These are phyloP conservation scores for Drosophila diplacantha DNA, from an alignment of 2,888 invertebrate species.

Conservation along the genomic window DNA sequence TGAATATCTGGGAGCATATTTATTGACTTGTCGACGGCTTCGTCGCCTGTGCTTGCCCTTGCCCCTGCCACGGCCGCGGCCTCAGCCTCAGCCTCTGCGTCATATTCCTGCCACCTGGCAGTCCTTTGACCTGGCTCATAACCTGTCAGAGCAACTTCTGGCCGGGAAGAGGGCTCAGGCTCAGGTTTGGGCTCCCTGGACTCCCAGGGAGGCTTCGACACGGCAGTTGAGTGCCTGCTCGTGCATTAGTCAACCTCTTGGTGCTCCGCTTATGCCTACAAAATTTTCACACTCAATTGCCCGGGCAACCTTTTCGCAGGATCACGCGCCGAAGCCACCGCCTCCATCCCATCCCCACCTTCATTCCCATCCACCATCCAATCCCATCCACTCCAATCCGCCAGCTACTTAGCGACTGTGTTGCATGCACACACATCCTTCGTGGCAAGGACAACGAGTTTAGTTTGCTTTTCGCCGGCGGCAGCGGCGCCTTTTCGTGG, in stretches of 20 bases:
- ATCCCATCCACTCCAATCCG: slow-evolving; percentile 15
- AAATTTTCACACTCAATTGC: slow-evolving; percentile 73
- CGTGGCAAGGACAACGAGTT: slow-evolving; percentile 49
- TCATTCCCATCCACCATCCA: background rate
- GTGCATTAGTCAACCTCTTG: slow-evolving; percentile 60
- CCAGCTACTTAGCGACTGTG: slow-evolving; percentile 67
- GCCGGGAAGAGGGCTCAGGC: slow-evolving; percentile 1
- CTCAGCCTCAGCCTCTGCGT: background rate
- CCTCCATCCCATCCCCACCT: background rate
- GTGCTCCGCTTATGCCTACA: slow-evolving; percentile 51
- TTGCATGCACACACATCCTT: slow-evolving; percentile 51
- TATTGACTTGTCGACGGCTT: slow-evolving; percentile 64
- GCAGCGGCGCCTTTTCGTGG: slow-evolving; percentile 42
- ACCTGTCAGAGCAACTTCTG: slow-evolving; percentile 50
- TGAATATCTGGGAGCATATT: slow-evolving; percentile 64
- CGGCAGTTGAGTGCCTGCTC: slow-evolving; percentile 67
- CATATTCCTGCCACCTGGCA: slow-evolving; percentile 14
- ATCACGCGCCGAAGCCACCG: slow-evolving; percentile 59
- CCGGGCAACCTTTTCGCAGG: slow-evolving; percentile 66
- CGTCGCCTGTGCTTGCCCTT: slow-evolving; percentile 15
- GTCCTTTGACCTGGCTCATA: slow-evolving; percentile 62
- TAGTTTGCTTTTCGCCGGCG: slow-evolving; percentile 53
- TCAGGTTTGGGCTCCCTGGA: background rate
- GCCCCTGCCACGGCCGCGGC: slow-evolving; percentile 6
- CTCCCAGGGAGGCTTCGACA: slow-evolving; percentile 29